Evolutionary conservation across 2,797 vertebrate genomes (phyloP).

Genomic region (Nannoperca obscura): DNA sequence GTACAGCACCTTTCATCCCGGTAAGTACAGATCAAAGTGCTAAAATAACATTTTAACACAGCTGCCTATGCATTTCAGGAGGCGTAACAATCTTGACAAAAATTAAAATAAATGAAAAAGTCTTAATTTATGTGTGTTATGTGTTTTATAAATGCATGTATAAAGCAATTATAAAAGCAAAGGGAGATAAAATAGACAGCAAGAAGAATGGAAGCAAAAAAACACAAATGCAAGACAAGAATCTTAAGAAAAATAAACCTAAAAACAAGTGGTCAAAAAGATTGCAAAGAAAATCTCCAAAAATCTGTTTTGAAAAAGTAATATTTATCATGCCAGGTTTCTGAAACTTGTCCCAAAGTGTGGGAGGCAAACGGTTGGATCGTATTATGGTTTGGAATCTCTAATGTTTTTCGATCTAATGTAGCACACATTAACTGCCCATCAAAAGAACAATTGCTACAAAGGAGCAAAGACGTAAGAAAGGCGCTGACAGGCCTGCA

Average conservation of each 20-base stretch:
- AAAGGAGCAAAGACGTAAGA: slow-evolving; percentile 5
- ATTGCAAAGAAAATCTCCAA: neutral
- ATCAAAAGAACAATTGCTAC: slow-evolving; percentile 35
- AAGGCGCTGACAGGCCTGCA: slow-evolving; percentile 12
- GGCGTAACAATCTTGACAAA: neutral
- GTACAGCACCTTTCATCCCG: too few relatives aligned
- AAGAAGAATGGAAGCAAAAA: neutral
- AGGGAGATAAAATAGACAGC: neutral
- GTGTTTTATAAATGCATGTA: neutral
- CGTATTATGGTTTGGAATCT: slow-evolving; percentile 18
- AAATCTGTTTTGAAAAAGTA: slow-evolving; percentile 3
- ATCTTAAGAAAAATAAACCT: slow-evolving; percentile 7
- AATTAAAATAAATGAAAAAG: neutral
- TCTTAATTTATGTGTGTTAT: neutral
- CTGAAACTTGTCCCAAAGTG: slow-evolving; percentile 33
- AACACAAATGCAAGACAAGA: neutral
- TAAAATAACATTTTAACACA: neutral
- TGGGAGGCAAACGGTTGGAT: slow-evolving; percentile 22
- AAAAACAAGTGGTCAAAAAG: slow-evolving; percentile 1
- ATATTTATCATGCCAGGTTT: slow-evolving; percentile 28
- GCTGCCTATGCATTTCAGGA: neutral
- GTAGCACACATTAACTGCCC: neutral
- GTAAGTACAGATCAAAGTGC: too few relatives aligned
- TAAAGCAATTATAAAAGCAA: neutral
- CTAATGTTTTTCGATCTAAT: slow-evolving; percentile 32